Evolutionary conservation across 2,113 vertebrate genomes (phyloP).

Genomic region (Orthochromis malagaraziensis): DNA sequence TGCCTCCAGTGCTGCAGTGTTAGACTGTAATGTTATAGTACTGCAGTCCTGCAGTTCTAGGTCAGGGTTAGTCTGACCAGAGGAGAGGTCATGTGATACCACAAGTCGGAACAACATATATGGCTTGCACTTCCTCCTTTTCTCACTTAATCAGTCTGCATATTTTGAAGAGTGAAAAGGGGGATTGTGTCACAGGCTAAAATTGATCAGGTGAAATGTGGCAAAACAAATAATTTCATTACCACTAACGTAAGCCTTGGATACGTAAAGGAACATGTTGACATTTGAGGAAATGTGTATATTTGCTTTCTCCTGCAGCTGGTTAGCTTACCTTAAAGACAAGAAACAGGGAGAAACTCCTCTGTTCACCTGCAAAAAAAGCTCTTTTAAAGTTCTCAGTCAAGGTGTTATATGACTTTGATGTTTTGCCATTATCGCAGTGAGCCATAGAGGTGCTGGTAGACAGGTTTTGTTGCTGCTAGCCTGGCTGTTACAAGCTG

Average conservation of each 20-base stretch:
- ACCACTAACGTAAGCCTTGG: not conserved
- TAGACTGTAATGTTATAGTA: not conserved
- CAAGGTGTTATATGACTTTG: not conserved
- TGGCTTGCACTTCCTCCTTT: not conserved
- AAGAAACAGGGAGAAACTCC: not conserved
- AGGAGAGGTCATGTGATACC: not conserved
- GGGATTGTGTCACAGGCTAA: not conserved
- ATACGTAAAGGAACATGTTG: not conserved
- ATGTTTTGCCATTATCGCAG: not conserved
- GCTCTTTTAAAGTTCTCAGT: not conserved
- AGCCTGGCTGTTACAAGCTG: not conserved
- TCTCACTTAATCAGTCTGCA: not conserved
- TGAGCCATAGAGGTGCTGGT: not conserved
- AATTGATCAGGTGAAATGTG: not conserved
- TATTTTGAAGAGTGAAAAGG: not conserved
- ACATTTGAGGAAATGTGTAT: not conserved
- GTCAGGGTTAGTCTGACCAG: constrained; percentile 34
- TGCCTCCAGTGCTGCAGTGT: not conserved
- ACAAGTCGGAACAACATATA: not conserved
- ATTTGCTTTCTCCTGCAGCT: not conserved
- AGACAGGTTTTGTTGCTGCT: not conserved
- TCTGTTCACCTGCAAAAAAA: not conserved
- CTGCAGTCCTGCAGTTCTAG: not conserved
- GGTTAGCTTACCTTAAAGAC: not conserved
- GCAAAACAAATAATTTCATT: not conserved